Conservation (phyloP, 1,140 invertebrate genomes). For the Zaprionus vittiger region DNA sequence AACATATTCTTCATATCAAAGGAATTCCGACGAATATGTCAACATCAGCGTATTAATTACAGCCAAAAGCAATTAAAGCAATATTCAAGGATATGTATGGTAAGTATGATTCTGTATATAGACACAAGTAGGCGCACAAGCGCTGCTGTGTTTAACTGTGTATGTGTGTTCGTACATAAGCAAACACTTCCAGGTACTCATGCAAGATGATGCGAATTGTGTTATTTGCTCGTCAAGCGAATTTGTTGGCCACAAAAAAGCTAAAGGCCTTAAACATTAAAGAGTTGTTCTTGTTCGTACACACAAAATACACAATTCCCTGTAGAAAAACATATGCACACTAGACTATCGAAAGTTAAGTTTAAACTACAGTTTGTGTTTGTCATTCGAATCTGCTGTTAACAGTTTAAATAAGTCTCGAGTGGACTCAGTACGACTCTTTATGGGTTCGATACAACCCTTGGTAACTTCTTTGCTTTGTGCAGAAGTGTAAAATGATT, state of each 20-base stretch:
- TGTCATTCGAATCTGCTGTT: too few relatives aligned
- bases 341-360: background rate
- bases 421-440: background rate
- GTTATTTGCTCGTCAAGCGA: conserved; percentile 1
- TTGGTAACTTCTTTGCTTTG: background rate
- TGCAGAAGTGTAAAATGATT: conserved; percentile 23
- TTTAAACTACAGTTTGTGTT: background rate
- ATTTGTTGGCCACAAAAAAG: background rate
- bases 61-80: conserved; percentile 14
- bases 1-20: conserved; percentile 33
- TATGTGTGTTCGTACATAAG: background rate
- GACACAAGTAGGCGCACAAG: background rate
- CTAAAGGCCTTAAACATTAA: background rate
- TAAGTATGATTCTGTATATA: background rate
- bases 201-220: background rate
- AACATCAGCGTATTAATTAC: conserved; percentile 40
- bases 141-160: background rate
- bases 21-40: conserved; percentile 9
- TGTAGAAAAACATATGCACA: background rate
- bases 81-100: background rate
- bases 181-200: background rate
- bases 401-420: too few relatives aligned
- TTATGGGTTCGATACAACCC: background rate
- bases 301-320: background rate
- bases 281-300: background rate